phyloP scores from a whole-genome alignment of 2,888 invertebrate species.

The Spodoptera littoralis region DNA sequence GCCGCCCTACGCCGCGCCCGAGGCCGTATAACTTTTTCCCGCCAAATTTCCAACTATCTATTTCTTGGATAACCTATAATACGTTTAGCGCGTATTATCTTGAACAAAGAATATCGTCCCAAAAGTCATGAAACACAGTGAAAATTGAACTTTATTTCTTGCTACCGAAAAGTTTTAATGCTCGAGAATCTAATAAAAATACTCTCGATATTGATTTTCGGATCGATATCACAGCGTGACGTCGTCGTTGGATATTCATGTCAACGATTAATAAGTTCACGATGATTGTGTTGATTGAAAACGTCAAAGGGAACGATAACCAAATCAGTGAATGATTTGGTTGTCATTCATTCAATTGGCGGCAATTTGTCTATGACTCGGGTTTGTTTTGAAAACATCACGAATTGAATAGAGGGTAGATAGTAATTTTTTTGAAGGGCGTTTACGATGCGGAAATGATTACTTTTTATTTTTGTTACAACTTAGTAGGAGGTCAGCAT shows the following conservation, averaged over 20 bases:
- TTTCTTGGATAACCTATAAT: constrained; percentile 2
- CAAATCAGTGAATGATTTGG: constrained; percentile 4
- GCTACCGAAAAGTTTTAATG: constrained; percentile 1
- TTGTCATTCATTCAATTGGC: constrained; percentile 25
- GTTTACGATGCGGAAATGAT: not conserved
- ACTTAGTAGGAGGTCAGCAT: too few relatives aligned
- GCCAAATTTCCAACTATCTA: constrained; percentile 61
- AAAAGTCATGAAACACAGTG: not conserved
- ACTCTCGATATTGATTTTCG: constrained; percentile 40
- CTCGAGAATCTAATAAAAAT: constrained; percentile 11
- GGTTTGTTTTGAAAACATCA: constrained; percentile 13
- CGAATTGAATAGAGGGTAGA: not conserved
- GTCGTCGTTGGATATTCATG: constrained; percentile 34
- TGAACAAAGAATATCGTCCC: not conserved
- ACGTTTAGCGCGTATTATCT: not conserved
- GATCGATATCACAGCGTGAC: constrained; percentile 37
- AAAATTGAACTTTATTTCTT: not conserved
- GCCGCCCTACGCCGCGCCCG: constrained; percentile 84
- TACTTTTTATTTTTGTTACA: too few relatives aligned
- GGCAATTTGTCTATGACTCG: constrained; percentile 34
- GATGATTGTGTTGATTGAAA: constrained; percentile 33
- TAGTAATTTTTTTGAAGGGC: not conserved
- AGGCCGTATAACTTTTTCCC: constrained; percentile 72
- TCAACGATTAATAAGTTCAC: constrained; percentile 23
- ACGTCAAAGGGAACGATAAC: constrained; percentile 13